These are phyloP conservation scores for Pachyramphus minor DNA, from an alignment of 2,113 vertebrate genomes.

Conservation along the genomic window DNA sequence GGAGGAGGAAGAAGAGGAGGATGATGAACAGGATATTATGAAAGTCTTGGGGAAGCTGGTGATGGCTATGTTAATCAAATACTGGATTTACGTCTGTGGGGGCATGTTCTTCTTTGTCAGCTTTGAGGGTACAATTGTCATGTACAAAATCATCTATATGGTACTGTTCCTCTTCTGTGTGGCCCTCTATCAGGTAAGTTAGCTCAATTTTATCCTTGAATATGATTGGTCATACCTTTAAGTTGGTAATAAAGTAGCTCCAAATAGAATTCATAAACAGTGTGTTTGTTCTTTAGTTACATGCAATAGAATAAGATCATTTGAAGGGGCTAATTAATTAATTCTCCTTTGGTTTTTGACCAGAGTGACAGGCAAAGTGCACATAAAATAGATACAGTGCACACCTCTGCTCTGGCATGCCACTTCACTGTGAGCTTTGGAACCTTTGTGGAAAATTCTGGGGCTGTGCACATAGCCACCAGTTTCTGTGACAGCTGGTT, in stretches of 20 bases:
- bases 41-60: conserved; percentile 90
- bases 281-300: background rate
- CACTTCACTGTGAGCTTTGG: background rate
- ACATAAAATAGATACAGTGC: background rate
- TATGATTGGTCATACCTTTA: background rate
- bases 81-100: conserved; percentile 97
- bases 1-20: conserved; percentile 68
- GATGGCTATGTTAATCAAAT: conserved; percentile 94
- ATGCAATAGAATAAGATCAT: background rate
- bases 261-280: background rate
- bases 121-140: conserved; percentile 93
- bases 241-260: background rate
- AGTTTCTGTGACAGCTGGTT: background rate
- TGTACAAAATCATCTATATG: conserved; percentile 99
- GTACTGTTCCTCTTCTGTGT: conserved; percentile 97
- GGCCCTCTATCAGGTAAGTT: conserved; percentile 92
- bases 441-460: background rate
- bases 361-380: background rate
- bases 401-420: background rate
- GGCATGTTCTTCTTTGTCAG: conserved; percentile 99
- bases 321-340: background rate
- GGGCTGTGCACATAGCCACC: background rate
- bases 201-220: background rate
- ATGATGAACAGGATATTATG: conserved; percentile 87
- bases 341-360: background rate